Evolutionary conservation across 2,888 invertebrate species (phyloP).

Genomic region (Polyommatus iphigenia): DNA sequence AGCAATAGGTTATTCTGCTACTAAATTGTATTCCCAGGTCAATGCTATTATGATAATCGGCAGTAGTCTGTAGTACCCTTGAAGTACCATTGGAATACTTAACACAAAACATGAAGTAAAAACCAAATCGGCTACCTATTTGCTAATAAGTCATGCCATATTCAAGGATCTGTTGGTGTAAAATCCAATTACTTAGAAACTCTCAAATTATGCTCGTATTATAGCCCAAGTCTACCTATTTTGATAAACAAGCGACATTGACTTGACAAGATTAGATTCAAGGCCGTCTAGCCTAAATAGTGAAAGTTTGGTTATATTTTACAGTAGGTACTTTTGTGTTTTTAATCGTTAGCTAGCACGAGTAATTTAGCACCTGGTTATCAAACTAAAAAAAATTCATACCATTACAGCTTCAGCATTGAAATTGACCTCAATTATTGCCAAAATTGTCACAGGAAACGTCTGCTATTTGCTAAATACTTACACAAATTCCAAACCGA

Average conservation of each 20-base stretch:
- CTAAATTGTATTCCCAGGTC: background rate
- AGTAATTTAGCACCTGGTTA: slow-evolving; percentile 6
- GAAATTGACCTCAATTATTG: slow-evolving; percentile 44
- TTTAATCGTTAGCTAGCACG: background rate
- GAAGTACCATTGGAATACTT: background rate
- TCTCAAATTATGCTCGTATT: background rate
- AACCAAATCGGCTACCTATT: background rate
- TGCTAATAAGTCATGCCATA: background rate
- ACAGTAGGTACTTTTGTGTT: slow-evolving; percentile 16
- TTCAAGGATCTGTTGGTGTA: background rate
- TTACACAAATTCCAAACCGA: slow-evolving; percentile 36
- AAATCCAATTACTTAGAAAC: background rate
- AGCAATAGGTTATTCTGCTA: background rate
- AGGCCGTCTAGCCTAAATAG: slow-evolving; percentile 70
- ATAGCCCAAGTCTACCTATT: slow-evolving; percentile 43
- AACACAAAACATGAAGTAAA: background rate
- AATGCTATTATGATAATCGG: background rate
- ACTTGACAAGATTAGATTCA: slow-evolving; percentile 77
- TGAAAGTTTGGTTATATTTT: slow-evolving; percentile 68
- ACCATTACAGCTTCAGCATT: slow-evolving; percentile 56
- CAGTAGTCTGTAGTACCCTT: background rate
- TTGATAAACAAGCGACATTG: slow-evolving; percentile 73
- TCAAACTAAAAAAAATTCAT: slow-evolving; percentile 37
- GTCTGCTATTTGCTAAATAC: slow-evolving; percentile 36
- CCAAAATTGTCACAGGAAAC: slow-evolving; percentile 41